phyloP scores from a whole-genome alignment of 2,888 invertebrate species.

The Myathropa florea region DNA sequence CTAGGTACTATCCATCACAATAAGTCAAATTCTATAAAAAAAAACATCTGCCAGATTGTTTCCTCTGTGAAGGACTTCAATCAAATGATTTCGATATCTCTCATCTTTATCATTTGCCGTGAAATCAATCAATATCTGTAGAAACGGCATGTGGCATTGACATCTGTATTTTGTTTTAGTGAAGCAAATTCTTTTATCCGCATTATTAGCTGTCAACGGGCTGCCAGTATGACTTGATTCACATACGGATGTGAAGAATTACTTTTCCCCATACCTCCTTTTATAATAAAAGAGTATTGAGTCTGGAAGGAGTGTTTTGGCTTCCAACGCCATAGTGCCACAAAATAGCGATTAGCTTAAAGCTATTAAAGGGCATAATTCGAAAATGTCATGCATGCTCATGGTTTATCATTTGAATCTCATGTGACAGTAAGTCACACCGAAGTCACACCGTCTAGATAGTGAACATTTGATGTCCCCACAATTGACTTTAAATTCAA shows the following conservation, averaged over 20 bases:
- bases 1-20: not conserved
- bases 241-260: not conserved
- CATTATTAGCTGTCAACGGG: slow-evolving; percentile 14
- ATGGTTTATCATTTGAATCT: too few relatives aligned
- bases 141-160: not conserved
- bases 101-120: not conserved
- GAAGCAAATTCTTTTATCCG: not conserved
- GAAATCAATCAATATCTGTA: not conserved
- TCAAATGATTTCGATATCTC: not conserved
- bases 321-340: too few relatives aligned
- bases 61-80: not conserved
- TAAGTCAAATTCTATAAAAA: not conserved
- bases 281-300: not conserved
- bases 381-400: too few relatives aligned
- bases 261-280: not conserved
- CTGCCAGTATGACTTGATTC: not conserved
- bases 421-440: too few relatives aligned
- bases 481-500: too few relatives aligned
- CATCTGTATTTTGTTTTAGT: not conserved
- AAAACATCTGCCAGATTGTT: not conserved
- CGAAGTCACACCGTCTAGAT: too few relatives aligned
- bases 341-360: too few relatives aligned
- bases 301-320: too few relatives aligned
- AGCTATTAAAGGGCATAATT: too few relatives aligned
- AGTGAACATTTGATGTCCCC: too few relatives aligned